Percentiles rank a stretch among this genome's conserved stretches.
Conservation (phyloP, 2,113 vertebrate species). For the Notothenia rossii region DNA sequence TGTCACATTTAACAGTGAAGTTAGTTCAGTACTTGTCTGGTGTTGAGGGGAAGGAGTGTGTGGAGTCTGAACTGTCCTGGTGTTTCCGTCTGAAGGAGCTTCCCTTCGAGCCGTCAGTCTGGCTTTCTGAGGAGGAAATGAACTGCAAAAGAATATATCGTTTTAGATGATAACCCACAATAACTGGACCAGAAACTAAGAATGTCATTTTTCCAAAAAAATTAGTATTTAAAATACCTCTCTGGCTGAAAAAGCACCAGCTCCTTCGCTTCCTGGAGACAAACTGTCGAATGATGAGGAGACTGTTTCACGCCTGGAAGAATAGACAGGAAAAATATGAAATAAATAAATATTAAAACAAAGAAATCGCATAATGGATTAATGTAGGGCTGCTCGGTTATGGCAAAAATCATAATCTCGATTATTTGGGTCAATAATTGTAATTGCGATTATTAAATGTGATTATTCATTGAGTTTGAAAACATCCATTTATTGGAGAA, state of each 20-base stretch:
- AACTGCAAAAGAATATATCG: constrained; percentile 43
- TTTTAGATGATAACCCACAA: background rate
- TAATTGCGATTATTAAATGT: too few species aligned
- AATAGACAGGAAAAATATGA: background rate
- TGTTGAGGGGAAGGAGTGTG: constrained; percentile 77
- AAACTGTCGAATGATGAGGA: constrained; percentile 75
- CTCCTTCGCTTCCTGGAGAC: constrained; percentile 64
- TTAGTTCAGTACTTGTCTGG: constrained; percentile 86
- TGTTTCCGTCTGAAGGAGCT: constrained; percentile 80
- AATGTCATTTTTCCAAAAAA: background rate
- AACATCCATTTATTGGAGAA: too few species aligned
- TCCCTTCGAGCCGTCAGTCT: constrained; percentile 74
- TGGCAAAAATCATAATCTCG: too few species aligned
- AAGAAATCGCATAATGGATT: too few species aligned
- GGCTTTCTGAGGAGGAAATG: constrained; percentile 27
- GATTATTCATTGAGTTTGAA: too few species aligned
- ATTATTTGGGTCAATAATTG: too few species aligned
- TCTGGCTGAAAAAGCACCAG: constrained; percentile 49
- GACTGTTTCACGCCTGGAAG: constrained; percentile 62
- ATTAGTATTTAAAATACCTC: constrained; percentile 65
- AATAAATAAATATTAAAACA: background rate
- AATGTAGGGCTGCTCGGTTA: too few species aligned
- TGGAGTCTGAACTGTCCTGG: constrained; percentile 75
- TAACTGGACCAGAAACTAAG: background rate
- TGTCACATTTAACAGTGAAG: too few species aligned